These are phyloP conservation scores for Caenorhabditis uteleia DNA, from an alignment of 2,888 invertebrate genomes.

Conservation along the genomic window DNA sequence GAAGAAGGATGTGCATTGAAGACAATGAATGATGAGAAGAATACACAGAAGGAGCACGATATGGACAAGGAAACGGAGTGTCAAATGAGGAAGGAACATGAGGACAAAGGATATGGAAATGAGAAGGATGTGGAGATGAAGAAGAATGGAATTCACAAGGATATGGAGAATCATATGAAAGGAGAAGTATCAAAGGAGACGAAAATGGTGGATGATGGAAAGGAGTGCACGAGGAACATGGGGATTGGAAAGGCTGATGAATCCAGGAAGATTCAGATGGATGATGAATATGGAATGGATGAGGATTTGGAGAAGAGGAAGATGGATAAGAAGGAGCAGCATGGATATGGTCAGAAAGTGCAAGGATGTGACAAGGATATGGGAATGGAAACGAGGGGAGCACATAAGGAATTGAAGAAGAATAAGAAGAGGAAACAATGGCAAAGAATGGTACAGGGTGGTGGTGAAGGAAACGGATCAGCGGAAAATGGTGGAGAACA, in stretches of 20 bases:
- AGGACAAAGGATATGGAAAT: background rate
- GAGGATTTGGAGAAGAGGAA: background rate
- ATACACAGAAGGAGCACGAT: conserved; percentile 8
- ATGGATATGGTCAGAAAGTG: background rate
- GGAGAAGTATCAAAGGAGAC: background rate
- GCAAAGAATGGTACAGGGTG: background rate
- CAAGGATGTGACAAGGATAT: background rate
- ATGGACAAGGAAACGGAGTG: conserved; percentile 4
- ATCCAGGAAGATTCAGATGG: conserved; percentile 6
- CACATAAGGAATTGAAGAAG: background rate
- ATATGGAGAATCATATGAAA: background rate
- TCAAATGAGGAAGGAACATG: conserved; percentile 7
- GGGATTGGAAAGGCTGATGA: conserved; percentile 8
- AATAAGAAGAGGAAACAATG: background rate
- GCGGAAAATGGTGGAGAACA: background rate
- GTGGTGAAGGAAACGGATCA: background rate
- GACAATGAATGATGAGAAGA: background rate
- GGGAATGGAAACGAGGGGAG: background rate
- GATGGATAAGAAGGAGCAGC: background rate
- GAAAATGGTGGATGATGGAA: conserved; percentile 9
- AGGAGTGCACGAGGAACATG: conserved; percentile 17
- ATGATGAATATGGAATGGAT: background rate
- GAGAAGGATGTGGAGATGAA: background rate
- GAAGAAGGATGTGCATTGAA: background rate
- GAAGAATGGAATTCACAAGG: background rate